Evolutionary conservation across 1,140 invertebrate species (phyloP).

Genomic region (Dinothrombium tinctorium): DNA sequence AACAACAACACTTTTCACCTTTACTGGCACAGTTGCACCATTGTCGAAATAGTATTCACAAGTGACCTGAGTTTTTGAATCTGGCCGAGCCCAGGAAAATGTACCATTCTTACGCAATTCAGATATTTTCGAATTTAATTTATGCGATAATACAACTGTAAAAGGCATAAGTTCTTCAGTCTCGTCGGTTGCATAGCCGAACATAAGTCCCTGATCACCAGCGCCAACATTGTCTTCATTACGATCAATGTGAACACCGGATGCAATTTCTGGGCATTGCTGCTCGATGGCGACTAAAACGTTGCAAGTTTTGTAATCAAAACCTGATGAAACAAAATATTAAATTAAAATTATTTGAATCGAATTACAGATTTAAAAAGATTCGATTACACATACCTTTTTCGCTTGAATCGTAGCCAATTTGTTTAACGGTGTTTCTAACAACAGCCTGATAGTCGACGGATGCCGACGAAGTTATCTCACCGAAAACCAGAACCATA

Average conservation of each 20-base stretch:
- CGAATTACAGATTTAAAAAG: too few relatives aligned
- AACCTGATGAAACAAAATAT: constrained; percentile 34
- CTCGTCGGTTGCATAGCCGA: constrained; percentile 26
- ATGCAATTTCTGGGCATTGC: constrained; percentile 89
- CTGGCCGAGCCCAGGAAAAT: constrained; percentile 31
- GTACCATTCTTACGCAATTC: constrained; percentile 25
- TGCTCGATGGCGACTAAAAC: constrained; percentile 90
- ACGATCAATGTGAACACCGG: constrained; percentile 77
- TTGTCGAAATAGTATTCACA: constrained; percentile 22
- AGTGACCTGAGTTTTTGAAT: constrained; percentile 31
- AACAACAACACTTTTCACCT: constrained; percentile 90
- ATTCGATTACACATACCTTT: constrained; percentile 34
- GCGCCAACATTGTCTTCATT: constrained; percentile 90
- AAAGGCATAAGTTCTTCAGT: constrained; percentile 36
- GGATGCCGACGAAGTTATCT: constrained; percentile 43
- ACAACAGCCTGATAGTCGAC: constrained; percentile 94
- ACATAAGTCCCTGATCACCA: constrained; percentile 64
- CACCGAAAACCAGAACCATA: constrained; percentile 35
- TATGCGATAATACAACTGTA: constrained; percentile 31
- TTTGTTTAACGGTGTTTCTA: constrained; percentile 79
- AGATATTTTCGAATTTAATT: constrained; percentile 28
- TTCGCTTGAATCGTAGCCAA: constrained; percentile 88
- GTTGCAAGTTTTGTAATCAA: constrained; percentile 97
- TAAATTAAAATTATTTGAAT: too few relatives aligned
- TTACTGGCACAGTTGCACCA: constrained; percentile 66